Base-by-base conservation (phyloP, 30 jellyfish, hydroid and myxozoan genomes). In the Aurelia sp. region DNA sequence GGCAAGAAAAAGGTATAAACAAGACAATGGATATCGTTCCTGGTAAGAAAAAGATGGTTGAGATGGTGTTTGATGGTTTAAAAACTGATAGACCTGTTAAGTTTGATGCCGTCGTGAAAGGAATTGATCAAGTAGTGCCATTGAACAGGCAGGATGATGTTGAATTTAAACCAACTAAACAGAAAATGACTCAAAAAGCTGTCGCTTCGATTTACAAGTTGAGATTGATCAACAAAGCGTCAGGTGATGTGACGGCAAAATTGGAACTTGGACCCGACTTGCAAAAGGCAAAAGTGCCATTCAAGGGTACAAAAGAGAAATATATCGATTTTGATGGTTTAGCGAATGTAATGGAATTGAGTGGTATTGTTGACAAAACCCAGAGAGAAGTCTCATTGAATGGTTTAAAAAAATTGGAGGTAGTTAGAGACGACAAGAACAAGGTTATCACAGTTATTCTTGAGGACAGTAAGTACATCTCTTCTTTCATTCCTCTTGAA, bases 51-150 rank as follows among this genome's bases (percentile, higher is more conserved):
- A 27, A 53, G 53, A 13, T 23, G 30, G 68, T 66, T 12, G 71
- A 64, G 5, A 71, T 82, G 8, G 59, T 33, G 11, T 8, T 63
- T 17, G 41, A 21, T 40, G 85, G 92, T 4, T 62, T n/a, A 41
- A 5, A 59, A 30, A 84, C 86, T 4, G 76, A 68, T 33, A 31
- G n/a, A 18, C 79, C 84, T 13, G 44, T 82, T 6, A 21, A 53
- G 19, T 82, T 82, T 59, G 53, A 66, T 57, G 92, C 92, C 11
- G 53, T 44, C 2, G 3, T 71, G 62, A 57, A 82, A 35, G 85
- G 71, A 7, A 60, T 35, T 41, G 60, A 44, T 16, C 73, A 82
- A 13, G 16, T 33, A 57, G 92, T 71, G 1, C 73, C 71, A 10
- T 44, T 82, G 23, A 71, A 82, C 61, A 62, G 71, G 65, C 61